Base-by-base conservation (phyloP, 1,140 invertebrate species). In the Octopus bimaculoides region DNA sequence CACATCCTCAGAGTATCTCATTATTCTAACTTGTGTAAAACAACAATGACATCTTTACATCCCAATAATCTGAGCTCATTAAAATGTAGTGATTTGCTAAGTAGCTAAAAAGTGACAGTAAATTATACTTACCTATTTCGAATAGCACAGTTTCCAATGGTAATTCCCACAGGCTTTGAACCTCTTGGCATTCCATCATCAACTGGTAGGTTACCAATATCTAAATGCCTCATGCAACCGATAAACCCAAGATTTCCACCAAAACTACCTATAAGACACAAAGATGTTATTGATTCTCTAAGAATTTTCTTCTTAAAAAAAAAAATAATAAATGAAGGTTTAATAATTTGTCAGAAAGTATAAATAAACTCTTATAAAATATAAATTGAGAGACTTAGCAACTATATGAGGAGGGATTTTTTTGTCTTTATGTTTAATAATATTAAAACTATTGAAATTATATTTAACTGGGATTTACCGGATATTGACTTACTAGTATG, bases 221-320 rank as follows among this genome's bases (percentile, higher is more conserved):
- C 80, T n/a, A 89, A 80, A 54, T 87, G 86, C 26, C 87, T 78
- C 82, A 90, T 86, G 78, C 89, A 90, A 0, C 89, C 89, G 71
- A 87, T 83, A 83, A 90, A 90, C 53, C 89, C 87, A 61, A 83
- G 82, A 17, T 85, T 82, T 41, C 26, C 26, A 41, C 26, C 26
- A 41, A 41, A 41, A 41, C 26, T 41, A 41, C 26, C 26, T 41
- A 41, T 41, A 41, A 41, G 26, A 41, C 26, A 41, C 26, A 41
- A 41, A 41, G 26, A 41, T 41, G 26, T 41, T 41, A 41, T 41
- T 41, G 26, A 41, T 41, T 41, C 26, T 41, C 26, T 41, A 41
- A 41, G 26, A 41, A 41, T 41, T 41, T 41, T 41, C 26, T 41
- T 41, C 26, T 41, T 41, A 41, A 41, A 41, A 41, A 41, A 41